Evolutionary conservation across 2,113 vertebrate genomes (phyloP), one percentile per base, ranked within the genome.

Genomic region (Charadrius vociferus): DNA sequence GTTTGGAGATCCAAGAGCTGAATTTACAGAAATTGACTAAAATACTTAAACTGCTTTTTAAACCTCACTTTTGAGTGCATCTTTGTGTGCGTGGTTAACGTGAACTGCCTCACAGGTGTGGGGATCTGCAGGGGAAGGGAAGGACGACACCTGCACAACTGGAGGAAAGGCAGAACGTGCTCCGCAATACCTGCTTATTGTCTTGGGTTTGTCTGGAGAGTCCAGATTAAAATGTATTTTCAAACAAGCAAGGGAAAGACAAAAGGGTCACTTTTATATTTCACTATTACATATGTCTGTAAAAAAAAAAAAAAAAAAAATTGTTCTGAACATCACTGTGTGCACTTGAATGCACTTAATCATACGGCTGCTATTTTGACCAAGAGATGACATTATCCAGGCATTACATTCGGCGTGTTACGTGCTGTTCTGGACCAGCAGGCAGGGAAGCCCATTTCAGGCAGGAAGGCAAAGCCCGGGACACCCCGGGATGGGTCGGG

Each of bases 51-150:
- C 5, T 0, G 2, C 30, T 27, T 22, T 37, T 37, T 3, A 24
- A 70, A 74, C 12, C 12, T 20, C 12, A 0, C n/a, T 24, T 3
- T 49, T 3, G 16, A 65, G 55, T 21, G 17, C 6, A 2, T 1
- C 0, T 17, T 27, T 21, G 1, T 3, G 1, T 3, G 62, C 4
- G n/a, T 0, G 26, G 59, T 0, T 53, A 18, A 3, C 4, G 65
- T 19, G 66, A 16, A 0, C 61, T 2, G 12, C 7, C 32, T 12
- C 34, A 30, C 27, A 32, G 58, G 4, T 0, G 8, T 0, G 67
- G 34, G 83, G 52, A 26, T 6, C 43, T 2, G 26, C 66, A n/a
- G 37, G 34, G 71, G 19, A 34, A 52, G 29, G 47, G 43, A 15
- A n/a, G 63, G 39, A 56, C 13, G 71, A 18, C 8, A 45, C 45